phyloP scores from a whole-genome alignment of 2,797 vertebrate species.

The Sylvilagus floridanus region DNA sequence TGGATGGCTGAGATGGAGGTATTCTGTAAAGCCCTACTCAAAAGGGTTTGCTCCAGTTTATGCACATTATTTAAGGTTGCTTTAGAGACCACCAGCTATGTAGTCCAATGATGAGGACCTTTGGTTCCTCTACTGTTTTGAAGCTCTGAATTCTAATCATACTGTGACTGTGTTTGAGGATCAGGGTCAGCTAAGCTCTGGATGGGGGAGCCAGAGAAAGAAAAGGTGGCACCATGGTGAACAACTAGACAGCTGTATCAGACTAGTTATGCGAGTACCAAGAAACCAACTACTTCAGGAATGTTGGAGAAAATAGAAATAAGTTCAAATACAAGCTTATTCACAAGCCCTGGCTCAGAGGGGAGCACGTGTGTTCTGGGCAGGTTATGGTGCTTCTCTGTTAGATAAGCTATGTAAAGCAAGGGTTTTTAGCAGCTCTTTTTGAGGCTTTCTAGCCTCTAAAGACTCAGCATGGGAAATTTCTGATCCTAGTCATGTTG shows the following conservation, averaged over 20 bases:
- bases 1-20: neutral
- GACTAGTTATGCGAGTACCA: neutral
- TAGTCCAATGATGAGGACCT: neutral
- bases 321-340: neutral
- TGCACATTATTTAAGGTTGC: neutral
- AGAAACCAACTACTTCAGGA: neutral
- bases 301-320: neutral
- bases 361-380: neutral
- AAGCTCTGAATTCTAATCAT: neutral
- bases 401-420: neutral
- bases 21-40: rapidly evolving
- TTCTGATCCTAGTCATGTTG: neutral
- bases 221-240: neutral
- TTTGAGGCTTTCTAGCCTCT: neutral
- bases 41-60: neutral
- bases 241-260: neutral
- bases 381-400: neutral
- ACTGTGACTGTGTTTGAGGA: neutral
- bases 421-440: neutral
- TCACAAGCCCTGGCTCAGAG: neutral
- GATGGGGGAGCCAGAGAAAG: neutral
- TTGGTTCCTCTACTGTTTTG: neutral
- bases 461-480: neutral
- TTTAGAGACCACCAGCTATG: neutral
- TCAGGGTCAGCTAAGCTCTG: neutral